Percentiles rank a stretch among this genome's conserved stretches.
phyloP scores from a whole-genome alignment of 2,888 invertebrate species.

The Teleogryllus oceanicus region DNA sequence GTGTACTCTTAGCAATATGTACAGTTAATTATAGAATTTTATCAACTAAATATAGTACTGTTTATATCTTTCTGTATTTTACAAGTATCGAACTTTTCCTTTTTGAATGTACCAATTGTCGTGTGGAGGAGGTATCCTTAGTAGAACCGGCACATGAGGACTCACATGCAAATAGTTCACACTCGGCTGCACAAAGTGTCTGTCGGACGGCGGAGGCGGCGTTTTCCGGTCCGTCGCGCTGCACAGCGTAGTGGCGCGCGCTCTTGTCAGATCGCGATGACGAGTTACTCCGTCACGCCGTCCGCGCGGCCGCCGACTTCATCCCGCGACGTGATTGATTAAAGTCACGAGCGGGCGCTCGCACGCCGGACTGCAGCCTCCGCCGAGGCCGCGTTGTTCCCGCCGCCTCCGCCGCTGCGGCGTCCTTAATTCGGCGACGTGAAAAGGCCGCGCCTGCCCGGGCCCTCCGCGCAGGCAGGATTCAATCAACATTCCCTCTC shows the following conservation, averaged over 20 bases:
- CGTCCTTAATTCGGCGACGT: neutral
- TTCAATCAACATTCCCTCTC: neutral
- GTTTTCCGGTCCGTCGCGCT: too few species aligned
- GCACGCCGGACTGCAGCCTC: neutral
- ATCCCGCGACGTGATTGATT: slow-evolving; percentile 6
- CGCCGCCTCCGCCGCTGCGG: neutral
- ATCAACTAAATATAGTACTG: too few species aligned
- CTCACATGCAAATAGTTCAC: too few species aligned
- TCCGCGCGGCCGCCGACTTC: neutral
- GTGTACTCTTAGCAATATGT: neutral
- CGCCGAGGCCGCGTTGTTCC: neutral
- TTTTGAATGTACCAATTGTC: too few species aligned
- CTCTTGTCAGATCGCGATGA: too few species aligned
- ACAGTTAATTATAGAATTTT: neutral
- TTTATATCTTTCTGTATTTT: too few species aligned
- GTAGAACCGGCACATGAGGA: too few species aligned
- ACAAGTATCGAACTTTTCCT: too few species aligned
- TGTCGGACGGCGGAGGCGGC: too few species aligned
- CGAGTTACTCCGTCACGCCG: neutral
- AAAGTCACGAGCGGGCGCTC: neutral
- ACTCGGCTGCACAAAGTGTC: too few species aligned
- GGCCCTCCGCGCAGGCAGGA: neutral
- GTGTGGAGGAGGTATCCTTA: too few species aligned
- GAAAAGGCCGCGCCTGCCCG: neutral
- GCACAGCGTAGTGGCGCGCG: too few species aligned